phyloP scores from a whole-genome alignment of 2,888 invertebrate genomes.

The Tinea semifulvella region DNA sequence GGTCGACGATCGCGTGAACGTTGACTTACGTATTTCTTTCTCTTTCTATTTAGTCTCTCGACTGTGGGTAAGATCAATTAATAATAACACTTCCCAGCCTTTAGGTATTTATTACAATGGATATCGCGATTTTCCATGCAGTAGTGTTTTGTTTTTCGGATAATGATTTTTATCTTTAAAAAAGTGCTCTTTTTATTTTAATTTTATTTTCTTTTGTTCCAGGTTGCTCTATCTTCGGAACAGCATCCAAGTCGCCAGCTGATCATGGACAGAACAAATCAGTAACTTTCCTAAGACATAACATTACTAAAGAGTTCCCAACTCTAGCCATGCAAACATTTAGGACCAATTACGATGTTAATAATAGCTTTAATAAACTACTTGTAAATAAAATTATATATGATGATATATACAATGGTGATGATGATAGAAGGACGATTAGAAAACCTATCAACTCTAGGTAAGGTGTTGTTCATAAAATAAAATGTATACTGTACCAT shows the following conservation, averaged over 20 bases:
- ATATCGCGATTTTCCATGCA: too few species aligned
- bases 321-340: constrained; percentile 8
- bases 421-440: constrained; percentile 14
- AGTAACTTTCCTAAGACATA: neutral
- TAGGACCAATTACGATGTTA: constrained; percentile 28
- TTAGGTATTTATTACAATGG: too few species aligned
- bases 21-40: too few species aligned
- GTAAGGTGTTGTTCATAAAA: too few species aligned
- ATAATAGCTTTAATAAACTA: constrained; percentile 16
- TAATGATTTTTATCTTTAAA: too few species aligned
- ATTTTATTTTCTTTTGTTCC: constrained; percentile 32
- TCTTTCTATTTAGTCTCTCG: too few species aligned
- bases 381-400: constrained; percentile 16
- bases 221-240: constrained; percentile 42
- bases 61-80: too few species aligned
- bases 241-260: constrained; percentile 34
- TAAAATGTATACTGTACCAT: too few species aligned
- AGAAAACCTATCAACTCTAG: too few species aligned
- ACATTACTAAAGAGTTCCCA: neutral
- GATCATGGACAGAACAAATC: constrained; percentile 29
- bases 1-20: too few species aligned
- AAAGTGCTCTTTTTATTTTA: neutral
- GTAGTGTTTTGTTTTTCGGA: too few species aligned
- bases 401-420: constrained; percentile 28
- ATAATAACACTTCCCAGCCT: too few species aligned